Evolutionary conservation across 1,140 invertebrate species (phyloP), one percentile per base, ranked within the genome.

Genomic region (Plectus sambesii): DNA sequence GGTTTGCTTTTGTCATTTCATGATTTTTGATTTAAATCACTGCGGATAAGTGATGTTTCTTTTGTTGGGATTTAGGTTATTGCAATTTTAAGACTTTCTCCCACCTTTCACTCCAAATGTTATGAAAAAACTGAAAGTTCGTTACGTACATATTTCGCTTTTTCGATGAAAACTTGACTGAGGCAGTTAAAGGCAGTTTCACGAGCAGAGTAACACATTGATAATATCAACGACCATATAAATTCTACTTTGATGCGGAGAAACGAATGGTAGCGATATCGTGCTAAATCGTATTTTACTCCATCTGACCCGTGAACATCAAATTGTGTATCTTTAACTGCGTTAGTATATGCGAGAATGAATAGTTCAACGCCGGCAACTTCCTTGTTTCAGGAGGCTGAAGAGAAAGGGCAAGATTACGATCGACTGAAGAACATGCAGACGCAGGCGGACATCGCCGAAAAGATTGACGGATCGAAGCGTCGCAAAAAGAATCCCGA

Each of bases 401-500:
- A 73, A 52, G 70, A 71, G 37, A 62, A 77, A 70, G 92, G 90
- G 5, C 79, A 86, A 63, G 83, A 93, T 72, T 97, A 90, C 68
- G 85, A 94, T 42, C 75, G 90, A 40, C 73, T 82, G 1, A 96
- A 93, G 70, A 69, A 93, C 5, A 69, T 97, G 3, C 79, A 89
- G 29, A 79, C 92, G 4, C 83, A 84, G 41, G 93, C 92, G n/a
- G 74, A 83, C 29, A 86, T 96, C 60, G 87, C 89, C 5, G 87
- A 92, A 53, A 76, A 79, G 53, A 76, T 85, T 49, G 83, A 88
- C 43, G 76, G 79, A 36, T 84, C 84, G 59, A 84, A 82, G 56
- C 85, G 83, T 47, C 69, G 73, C 66, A 89, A 87, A 67, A 87
- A 85, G 61, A 93, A 93, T 73, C 84, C 87, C 0, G 86, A 92